Evolutionary conservation across 1,140 invertebrate species (phyloP), one percentile per base, ranked within the genome.

Genomic region (Musca vetustissima): DNA sequence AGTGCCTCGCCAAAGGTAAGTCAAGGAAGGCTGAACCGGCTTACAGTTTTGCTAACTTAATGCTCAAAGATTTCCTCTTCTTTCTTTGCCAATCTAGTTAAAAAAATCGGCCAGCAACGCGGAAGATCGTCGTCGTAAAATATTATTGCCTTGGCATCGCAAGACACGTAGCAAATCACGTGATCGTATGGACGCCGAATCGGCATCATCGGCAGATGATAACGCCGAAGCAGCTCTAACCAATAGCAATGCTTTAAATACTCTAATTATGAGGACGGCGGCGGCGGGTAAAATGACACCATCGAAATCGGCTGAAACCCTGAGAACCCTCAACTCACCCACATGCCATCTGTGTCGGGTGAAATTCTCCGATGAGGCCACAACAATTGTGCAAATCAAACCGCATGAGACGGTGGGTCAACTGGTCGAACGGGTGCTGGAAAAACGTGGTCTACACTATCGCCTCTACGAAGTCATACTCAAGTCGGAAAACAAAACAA

Each of bases 321-420:
- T 61, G 36, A 36, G 57, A 43, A 43, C 57, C 19, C 28, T 36
- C 1, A 43, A 6, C 11, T n/a, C 32, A 36, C 13, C 17, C 11
- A 32, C 28, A 4, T 61, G 57, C 13, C 21, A n/a, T 17, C 28
- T 61, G 36, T 97, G 94, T 84, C 89, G 95, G 65, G 92, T 98
- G 50, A 90, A 94, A 76, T 86, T 98, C 61, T 94, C 93, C 4
- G 95, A 96, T 84, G 91, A 92, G 53, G 94, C 94, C 25, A 96
- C 95, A 11, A 95, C 95, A 8, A 95, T 98, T 71, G 92, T 97
- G 53, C 89, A 91, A 76, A 90, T 90, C n/a, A 87, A 87, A 81
- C 86, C 86, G 36, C 91, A 94, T 73, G 81, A 84, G 24, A 90
- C 89, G 9, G 89, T 96, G 70, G 88, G 89, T 72, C 87, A 89